Conservation (phyloP, 2,888 invertebrate genomes). For the Volucella inanis region DNA sequence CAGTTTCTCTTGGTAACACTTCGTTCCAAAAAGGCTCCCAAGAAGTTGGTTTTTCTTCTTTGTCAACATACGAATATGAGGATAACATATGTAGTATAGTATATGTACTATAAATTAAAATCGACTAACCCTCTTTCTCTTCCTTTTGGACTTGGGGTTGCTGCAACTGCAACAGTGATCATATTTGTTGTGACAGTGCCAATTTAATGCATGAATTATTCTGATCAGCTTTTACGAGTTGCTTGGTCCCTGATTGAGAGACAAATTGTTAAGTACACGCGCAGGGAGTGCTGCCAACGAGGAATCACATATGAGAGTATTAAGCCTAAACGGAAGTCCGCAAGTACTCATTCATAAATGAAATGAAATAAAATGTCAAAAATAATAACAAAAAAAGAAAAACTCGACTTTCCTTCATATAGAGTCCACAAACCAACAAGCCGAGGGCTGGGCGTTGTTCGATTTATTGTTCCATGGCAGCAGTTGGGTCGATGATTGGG, state of each 20-base stretch:
- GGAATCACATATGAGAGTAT: conserved; percentile 1
- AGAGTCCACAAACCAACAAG: neutral
- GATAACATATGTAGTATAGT: too few species aligned
- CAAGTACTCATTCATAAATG: conserved; percentile 51
- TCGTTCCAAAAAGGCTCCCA: conserved; percentile 15
- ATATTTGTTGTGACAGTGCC: conserved; percentile 74
- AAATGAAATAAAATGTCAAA: conserved; percentile 45
- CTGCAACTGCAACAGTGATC: conserved; percentile 56
- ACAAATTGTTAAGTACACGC: conserved; percentile 62
- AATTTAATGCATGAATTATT: conserved; percentile 74
- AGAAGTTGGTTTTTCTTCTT: conserved; percentile 29
- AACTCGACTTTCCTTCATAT: neutral
- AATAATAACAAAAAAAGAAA: conserved; percentile 15
- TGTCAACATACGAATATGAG: conserved; percentile 3
- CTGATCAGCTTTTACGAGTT: conserved; percentile 55
- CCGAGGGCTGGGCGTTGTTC: conserved; percentile 52
- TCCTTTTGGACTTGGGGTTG: conserved; percentile 7
- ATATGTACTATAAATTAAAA: neutral
- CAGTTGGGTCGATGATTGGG: conserved; percentile 13
- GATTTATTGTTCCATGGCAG: conserved; percentile 15
- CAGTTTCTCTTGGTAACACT: conserved; percentile 42
- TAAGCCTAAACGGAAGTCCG: conserved; percentile 61
- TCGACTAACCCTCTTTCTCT: neutral
- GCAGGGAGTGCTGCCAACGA: conserved; percentile 34
- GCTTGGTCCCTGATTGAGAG: conserved; percentile 58